Conservation (phyloP, 2,888 invertebrate genomes). For the Autographa pulchrina region DNA sequence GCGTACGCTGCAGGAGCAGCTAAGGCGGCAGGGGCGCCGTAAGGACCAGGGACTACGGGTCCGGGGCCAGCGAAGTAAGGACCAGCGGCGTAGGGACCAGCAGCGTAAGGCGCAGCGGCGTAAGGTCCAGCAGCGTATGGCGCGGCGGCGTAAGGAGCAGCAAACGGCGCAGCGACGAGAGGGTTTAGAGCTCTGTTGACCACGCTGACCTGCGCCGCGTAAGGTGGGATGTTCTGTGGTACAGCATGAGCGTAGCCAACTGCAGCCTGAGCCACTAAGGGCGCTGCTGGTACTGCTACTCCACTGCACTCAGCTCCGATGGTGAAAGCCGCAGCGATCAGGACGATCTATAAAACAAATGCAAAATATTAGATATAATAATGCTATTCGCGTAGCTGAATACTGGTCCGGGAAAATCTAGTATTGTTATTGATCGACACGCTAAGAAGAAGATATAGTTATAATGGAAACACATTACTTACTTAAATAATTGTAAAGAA, state of each 20-base stretch:
- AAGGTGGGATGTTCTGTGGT: conserved; percentile 91
- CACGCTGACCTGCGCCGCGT: conserved; percentile 90
- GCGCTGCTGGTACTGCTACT: conserved; percentile 75
- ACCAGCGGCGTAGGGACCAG: conserved; percentile 52
- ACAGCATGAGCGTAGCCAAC: conserved; percentile 89
- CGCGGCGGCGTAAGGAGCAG: conserved; percentile 56
- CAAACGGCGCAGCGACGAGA: conserved; percentile 75
- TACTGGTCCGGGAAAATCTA: no score
- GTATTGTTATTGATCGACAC: no score
- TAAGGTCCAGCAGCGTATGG: conserved; percentile 67
- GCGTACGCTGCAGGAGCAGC: conserved; percentile 64
- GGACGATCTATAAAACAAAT: conserved; percentile 78
- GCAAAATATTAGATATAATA: conserved; percentile 12
- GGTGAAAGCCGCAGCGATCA: conserved; percentile 80
- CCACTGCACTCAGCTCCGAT: conserved; percentile 79
- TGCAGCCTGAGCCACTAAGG: conserved; percentile 87
- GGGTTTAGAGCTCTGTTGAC: conserved; percentile 83
- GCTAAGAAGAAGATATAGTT: no score
- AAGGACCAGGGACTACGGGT: conserved; percentile 55
- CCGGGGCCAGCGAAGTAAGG: conserved; percentile 62
- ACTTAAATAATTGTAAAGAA: not conserved
- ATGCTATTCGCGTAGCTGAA: no score
- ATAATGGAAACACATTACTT: not conserved
- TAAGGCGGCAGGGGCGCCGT: conserved; percentile 64
- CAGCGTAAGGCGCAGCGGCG: conserved; percentile 65